Conservation (phyloP, 2,797 vertebrate genomes). For the Crypturellus tataupa region DNA sequence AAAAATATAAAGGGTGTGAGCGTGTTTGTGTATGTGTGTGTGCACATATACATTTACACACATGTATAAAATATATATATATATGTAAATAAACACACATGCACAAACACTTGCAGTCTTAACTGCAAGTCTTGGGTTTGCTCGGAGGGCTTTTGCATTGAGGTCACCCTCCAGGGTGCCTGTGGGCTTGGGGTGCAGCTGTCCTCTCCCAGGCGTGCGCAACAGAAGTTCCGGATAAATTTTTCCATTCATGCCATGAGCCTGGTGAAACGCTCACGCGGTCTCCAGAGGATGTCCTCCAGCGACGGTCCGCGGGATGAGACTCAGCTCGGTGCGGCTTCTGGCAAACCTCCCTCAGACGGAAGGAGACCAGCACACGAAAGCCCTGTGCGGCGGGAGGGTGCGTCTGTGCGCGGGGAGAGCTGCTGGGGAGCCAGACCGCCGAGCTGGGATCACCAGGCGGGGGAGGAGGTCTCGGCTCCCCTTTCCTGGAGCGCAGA, state of each 20-base stretch:
- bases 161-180: background rate
- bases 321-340: rapidly evolving
- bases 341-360: background rate
- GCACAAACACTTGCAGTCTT: background rate
- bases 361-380: rapidly evolving
- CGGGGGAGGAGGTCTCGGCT: background rate
- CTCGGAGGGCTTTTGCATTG: background rate
- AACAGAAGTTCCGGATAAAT: background rate
- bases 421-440: background rate
- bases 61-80: no score
- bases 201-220: background rate
- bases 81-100: no score
- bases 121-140: rapidly evolving
- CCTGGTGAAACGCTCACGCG: background rate
- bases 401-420: background rate
- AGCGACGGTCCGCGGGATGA: rapidly evolving
- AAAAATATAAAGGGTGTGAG: background rate
- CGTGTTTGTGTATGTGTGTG: background rate
- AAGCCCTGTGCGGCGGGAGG: rapidly evolving
- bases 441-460: rapidly evolving
- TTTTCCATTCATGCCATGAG: background rate
- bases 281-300: background rate
- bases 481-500: background rate
- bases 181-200: background rate
- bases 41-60: background rate